A percentile compares a stretch with the other conserved stretches of the same genome.
Evolutionary conservation across 2,113 vertebrate genomes (phyloP).

Genomic region (Asarcornis scutulata): DNA sequence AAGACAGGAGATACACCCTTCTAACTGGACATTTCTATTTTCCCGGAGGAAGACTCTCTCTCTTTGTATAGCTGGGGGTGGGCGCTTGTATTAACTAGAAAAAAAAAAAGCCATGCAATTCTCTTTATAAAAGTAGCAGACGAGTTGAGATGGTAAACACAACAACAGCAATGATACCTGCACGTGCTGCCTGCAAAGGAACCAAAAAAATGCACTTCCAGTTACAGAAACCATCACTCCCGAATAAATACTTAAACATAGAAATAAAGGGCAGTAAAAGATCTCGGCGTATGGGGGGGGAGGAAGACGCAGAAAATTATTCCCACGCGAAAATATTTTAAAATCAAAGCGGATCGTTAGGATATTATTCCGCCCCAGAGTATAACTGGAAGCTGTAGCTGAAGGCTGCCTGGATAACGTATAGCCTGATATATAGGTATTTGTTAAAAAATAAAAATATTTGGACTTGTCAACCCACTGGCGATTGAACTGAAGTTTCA

Average conservation of each 20-base stretch:
- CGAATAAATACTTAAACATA: slow-evolving; percentile 8
- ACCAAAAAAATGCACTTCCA: not conserved
- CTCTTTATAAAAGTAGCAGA: not conserved
- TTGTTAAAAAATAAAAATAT: slow-evolving; percentile 40
- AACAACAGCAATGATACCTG: not conserved
- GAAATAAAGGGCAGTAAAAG: not conserved
- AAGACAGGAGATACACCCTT: not conserved
- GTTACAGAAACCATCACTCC: not conserved
- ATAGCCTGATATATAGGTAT: not conserved
- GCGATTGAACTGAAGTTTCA: slow-evolving; percentile 22
- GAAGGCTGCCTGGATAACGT: not conserved
- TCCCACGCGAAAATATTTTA: not conserved
- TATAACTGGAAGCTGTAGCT: not conserved
- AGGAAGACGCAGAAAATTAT: not conserved
- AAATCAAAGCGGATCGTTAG: not conserved
- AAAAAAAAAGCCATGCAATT: not conserved
- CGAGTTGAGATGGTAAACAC: not conserved
- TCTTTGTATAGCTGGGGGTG: not conserved
- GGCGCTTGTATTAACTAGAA: not conserved
- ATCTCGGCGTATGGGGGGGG: not conserved
- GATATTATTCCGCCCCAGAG: not conserved
- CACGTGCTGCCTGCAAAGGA: not conserved
- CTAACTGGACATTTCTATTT: not conserved
- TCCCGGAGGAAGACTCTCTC: not conserved
- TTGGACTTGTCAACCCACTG: slow-evolving; percentile 22